phyloP scores from a whole-genome alignment of 2,888 invertebrate species.

The Rotaria magnacalcarata region DNA sequence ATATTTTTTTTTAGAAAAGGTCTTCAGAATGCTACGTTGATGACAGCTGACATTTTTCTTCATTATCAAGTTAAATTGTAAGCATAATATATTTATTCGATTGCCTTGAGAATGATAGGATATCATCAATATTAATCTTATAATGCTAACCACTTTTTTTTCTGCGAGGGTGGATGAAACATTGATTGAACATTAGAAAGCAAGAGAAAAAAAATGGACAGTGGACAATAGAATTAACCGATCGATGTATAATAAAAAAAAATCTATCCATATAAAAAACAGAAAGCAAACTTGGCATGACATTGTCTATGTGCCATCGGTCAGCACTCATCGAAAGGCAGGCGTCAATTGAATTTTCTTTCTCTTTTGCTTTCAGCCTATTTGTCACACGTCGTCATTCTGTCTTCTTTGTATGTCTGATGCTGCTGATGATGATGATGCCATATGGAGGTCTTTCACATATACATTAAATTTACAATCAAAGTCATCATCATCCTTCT shows the following conservation, averaged over 20 bases:
- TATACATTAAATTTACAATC: constrained; percentile 1
- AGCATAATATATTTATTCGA: background rate
- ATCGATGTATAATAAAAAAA: background rate
- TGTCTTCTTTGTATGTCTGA: background rate
- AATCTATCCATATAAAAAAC: background rate
- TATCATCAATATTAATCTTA: background rate
- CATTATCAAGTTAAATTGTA: background rate
- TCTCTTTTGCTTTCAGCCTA: background rate
- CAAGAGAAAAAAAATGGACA: background rate
- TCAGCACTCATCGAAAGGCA: background rate
- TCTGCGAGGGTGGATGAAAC: background rate
- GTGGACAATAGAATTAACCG: background rate
- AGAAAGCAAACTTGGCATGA: background rate
- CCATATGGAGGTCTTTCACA: background rate
- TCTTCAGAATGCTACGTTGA: background rate
- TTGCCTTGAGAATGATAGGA: background rate
- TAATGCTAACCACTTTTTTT: background rate
- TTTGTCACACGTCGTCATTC: constrained; percentile 12
- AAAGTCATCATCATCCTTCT: constrained; percentile 4
- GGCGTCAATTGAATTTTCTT: constrained; percentile 26
- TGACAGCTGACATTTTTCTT: constrained; percentile 29
- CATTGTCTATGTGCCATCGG: background rate
- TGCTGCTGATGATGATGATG: background rate
- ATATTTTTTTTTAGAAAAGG: background rate
- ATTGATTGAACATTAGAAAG: background rate